Percentiles rank a stretch among this genome's conserved stretches.
These are phyloP conservation scores for Polydrusus tereticollis DNA, from an alignment of 2,888 invertebrate genomes.

Conservation along the genomic window DNA sequence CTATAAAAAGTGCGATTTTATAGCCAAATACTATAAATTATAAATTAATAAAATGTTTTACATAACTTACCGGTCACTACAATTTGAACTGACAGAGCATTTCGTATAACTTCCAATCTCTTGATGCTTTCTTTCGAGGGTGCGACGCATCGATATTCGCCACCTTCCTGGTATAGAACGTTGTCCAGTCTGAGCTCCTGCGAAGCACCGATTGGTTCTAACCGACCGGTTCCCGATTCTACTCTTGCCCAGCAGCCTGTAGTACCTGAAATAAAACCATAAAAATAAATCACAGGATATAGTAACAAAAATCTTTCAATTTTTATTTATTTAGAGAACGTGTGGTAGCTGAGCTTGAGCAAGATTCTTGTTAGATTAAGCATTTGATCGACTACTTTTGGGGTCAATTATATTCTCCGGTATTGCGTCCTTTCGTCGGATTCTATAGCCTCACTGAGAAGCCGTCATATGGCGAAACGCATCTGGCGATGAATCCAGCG, in stretches of 20 bases:
- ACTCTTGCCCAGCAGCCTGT: conserved; percentile 75
- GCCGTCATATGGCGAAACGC: too few relatives aligned
- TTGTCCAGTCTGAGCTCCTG: conserved; percentile 76
- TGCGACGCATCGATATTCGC: conserved; percentile 81
- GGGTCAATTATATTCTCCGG: too few relatives aligned
- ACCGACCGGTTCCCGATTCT: conserved; percentile 70
- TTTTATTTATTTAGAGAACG: neutral
- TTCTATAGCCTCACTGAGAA: too few relatives aligned
- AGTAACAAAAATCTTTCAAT: too few relatives aligned
- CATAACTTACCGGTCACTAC: conserved; percentile 70
- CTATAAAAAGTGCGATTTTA: too few relatives aligned
- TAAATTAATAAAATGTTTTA: neutral
- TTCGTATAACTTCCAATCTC: conserved; percentile 70
- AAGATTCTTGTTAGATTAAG: too few relatives aligned
- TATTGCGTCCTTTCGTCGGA: too few relatives aligned
- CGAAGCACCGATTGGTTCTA: conserved; percentile 72
- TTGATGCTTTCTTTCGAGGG: conserved; percentile 71
- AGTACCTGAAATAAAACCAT: conserved; percentile 65
- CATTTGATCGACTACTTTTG: too few relatives aligned
- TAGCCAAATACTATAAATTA: too few relatives aligned
- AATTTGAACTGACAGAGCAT: conserved; percentile 67
- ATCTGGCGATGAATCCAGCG: too few relatives aligned
- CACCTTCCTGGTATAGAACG: conserved; percentile 82
- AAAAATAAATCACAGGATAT: neutral
- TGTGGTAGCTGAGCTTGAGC: too few relatives aligned